Percentiles rank a stretch among this genome's conserved stretches.
Conservation (phyloP, 2,113 vertebrate species). For the Suncus etruscus region DNA sequence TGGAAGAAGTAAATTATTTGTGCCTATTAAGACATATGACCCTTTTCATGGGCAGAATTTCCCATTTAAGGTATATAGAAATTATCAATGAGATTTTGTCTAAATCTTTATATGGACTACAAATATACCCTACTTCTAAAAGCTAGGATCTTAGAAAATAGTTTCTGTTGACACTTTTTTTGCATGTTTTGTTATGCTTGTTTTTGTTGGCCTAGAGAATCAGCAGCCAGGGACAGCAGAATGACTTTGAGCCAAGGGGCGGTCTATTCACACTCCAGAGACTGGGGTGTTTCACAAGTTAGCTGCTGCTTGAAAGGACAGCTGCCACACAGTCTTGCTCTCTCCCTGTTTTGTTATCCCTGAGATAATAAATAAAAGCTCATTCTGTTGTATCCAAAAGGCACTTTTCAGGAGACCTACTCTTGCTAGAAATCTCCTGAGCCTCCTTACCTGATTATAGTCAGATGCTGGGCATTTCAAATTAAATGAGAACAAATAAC, state of each 20-base stretch:
- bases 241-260: conserved; percentile 73
- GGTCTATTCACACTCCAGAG: conserved; percentile 64
- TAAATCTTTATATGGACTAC: background rate
- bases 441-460: conserved; percentile 61
- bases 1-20: background rate
- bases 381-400: conserved; percentile 72
- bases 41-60: background rate
- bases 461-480: conserved; percentile 71
- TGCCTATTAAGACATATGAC: background rate
- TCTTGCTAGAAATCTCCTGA: conserved; percentile 64
- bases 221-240: conserved; percentile 58
- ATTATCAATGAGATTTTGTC: background rate
- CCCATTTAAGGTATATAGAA: background rate
- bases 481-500: conserved; percentile 77
- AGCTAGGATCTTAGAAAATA: background rate
- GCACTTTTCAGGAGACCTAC: conserved; percentile 70
- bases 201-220: conserved; percentile 70
- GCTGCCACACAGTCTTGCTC: conserved; percentile 21
- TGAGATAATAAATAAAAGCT: conserved; percentile 75
- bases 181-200: conserved; percentile 61
- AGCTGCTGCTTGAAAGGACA: conserved; percentile 70
- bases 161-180: conserved; percentile 71
- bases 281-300: conserved; percentile 61
- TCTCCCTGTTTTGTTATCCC: conserved; percentile 51
- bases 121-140: conserved; percentile 57